phyloP scores from a whole-genome alignment of 2,888 invertebrate genomes.

The Marasmarcha lunaedactyla region DNA sequence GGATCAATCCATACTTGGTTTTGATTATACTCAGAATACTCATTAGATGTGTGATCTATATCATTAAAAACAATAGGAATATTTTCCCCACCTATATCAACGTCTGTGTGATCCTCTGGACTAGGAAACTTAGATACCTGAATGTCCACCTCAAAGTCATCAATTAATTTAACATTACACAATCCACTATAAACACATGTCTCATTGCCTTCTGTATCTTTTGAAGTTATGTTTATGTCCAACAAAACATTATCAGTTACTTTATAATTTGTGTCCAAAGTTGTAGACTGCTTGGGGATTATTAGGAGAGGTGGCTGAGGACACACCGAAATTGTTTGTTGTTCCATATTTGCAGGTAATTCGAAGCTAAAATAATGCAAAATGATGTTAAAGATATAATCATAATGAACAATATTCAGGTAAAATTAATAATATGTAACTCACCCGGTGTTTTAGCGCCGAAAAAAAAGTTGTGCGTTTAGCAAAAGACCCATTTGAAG shows the following conservation, averaged over 20 bases:
- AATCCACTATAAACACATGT: slow-evolving; percentile 40
- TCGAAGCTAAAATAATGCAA: not conserved
- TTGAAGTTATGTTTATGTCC: slow-evolving; percentile 37
- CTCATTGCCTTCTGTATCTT: slow-evolving; percentile 39
- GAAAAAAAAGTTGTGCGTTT: not conserved
- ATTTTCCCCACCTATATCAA: slow-evolving; percentile 13
- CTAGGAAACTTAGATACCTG: slow-evolving; percentile 4
- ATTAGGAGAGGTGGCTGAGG: slow-evolving; percentile 36
- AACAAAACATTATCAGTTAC: slow-evolving; percentile 40
- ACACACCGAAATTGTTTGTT: slow-evolving; percentile 19
- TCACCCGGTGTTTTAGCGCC: slow-evolving; percentile 1
- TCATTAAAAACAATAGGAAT: slow-evolving; percentile 28
- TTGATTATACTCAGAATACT: slow-evolving; percentile 27
- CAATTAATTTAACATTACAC: slow-evolving; percentile 44
- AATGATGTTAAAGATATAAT: slow-evolving; percentile 14
- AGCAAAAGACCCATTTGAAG: not conserved
- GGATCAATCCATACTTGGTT: slow-evolving; percentile 56
- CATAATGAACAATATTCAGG: slow-evolving; percentile 13
- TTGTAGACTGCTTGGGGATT: slow-evolving; percentile 43
- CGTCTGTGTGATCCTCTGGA: not conserved
- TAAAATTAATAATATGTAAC: not conserved
- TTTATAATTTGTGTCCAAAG: slow-evolving; percentile 35
- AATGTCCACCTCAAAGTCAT: slow-evolving; percentile 26
- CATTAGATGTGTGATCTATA: slow-evolving; percentile 18
- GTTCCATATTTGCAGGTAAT: slow-evolving; percentile 29